Evolutionary conservation across 1,140 invertebrate genomes (phyloP).

Genomic region (Heliconius eleuchia): DNA sequence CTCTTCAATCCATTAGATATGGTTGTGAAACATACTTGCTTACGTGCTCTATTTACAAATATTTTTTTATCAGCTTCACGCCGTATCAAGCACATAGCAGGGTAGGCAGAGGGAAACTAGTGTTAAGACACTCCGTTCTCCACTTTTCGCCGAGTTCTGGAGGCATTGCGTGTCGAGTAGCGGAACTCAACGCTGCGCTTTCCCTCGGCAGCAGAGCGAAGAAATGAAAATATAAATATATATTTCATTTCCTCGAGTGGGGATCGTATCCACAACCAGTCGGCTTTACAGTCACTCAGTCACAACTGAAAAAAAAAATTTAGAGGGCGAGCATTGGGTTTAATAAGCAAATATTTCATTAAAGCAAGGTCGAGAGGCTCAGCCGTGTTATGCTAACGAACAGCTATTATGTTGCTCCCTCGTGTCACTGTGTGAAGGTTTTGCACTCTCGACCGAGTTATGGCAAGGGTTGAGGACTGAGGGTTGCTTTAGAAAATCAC

Average conservation of each 20-base stretch:
- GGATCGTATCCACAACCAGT: no score
- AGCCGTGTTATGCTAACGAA: constrained; percentile 71
- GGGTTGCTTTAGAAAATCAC: constrained; percentile 75
- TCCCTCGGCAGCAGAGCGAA: no score
- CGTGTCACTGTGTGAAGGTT: constrained; percentile 80
- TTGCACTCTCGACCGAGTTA: constrained; percentile 76
- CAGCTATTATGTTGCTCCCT: constrained; percentile 71
- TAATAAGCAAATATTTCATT: constrained; percentile 70
- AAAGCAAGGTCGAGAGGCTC: constrained; percentile 52
- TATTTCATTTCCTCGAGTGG: no score
- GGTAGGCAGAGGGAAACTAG: no score
- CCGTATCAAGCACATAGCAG: no score
- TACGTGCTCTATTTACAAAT: not conserved
- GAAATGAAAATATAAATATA: no score
- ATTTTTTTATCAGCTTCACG: not conserved
- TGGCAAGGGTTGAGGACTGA: constrained; percentile 67
- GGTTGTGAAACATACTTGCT: not conserved
- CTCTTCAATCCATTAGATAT: not conserved
- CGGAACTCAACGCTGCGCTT: no score
- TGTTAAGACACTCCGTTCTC: no score
- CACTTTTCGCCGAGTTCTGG: no score
- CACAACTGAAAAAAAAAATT: constrained; percentile 21
- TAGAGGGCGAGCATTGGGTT: constrained; percentile 33
- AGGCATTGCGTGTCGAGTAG: no score
- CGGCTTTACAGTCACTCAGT: no score